phyloP scores from a whole-genome alignment of 2,113 vertebrate genomes.

The Talpa occidentalis region DNA sequence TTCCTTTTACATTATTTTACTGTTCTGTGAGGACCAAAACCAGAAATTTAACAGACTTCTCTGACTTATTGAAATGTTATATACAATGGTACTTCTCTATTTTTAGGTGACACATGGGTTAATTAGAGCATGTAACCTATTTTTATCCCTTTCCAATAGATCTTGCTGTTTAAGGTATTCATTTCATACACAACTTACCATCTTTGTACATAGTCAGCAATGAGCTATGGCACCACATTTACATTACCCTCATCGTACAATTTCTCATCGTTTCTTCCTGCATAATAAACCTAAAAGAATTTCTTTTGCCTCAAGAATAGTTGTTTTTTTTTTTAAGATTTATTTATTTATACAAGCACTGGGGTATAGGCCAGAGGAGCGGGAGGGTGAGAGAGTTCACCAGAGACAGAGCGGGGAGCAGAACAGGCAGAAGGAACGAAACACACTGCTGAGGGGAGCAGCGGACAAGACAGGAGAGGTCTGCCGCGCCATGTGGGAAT shows the following conservation, averaged over 20 bases:
- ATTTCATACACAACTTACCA: not conserved
- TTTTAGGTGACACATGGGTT: not conserved
- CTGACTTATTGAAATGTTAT: not conserved
- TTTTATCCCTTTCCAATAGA: not conserved
- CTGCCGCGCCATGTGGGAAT: no score
- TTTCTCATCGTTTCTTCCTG: not conserved
- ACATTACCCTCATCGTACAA: not conserved
- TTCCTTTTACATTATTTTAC: not conserved
- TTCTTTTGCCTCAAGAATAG: not conserved
- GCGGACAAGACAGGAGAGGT: no score
- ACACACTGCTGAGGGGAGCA: no score
- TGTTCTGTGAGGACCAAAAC: not conserved
- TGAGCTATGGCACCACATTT: not conserved
- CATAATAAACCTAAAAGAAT: not conserved
- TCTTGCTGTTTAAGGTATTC: not conserved
- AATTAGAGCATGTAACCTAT: not conserved
- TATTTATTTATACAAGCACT: no score
- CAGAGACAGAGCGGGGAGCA: no score
- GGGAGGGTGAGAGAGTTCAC: no score
- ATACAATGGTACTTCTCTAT: not conserved
- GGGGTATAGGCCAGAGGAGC: no score
- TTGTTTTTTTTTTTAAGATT: no score
- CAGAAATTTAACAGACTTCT: not conserved
- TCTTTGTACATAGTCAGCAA: not conserved
- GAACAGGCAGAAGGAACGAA: no score